These are phyloP conservation scores for Cepphus grylle DNA, from an alignment of 2,113 vertebrate genomes.

Conservation along the genomic window DNA sequence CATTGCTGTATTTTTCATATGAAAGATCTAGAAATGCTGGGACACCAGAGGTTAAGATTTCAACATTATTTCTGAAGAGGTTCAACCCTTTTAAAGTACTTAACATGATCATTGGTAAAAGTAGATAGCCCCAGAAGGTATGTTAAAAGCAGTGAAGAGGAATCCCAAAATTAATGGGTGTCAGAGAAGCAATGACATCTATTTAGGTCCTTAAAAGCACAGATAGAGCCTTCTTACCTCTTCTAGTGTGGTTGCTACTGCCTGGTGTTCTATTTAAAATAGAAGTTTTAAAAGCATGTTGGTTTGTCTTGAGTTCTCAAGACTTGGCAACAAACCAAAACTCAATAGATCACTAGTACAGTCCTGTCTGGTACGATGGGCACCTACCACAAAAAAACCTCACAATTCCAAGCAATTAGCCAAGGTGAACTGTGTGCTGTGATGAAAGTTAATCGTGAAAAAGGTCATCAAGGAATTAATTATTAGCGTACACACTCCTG, in stretches of 20 bases:
- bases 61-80: not conserved
- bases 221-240: not conserved
- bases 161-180: not conserved
- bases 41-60: not conserved
- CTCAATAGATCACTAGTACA: not conserved
- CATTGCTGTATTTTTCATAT: not conserved
- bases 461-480: not conserved
- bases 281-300: not conserved
- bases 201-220: not conserved
- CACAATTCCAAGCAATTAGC: not conserved
- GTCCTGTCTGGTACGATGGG: not conserved
- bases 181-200: not conserved
- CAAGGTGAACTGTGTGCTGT: not conserved
- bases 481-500: no score
- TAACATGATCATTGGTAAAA: not conserved
- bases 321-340: not conserved
- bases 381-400: not conserved
- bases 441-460: not conserved
- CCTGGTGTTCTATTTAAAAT: not conserved
- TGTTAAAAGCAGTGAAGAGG: not conserved
- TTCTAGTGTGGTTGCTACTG: not conserved
- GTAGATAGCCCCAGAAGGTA: not conserved
- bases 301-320: not conserved
- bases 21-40: not conserved
- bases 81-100: not conserved